These are phyloP conservation scores for Spheniscus humboldti DNA, from an alignment of 2,797 vertebrate genomes.

Conservation along the genomic window DNA sequence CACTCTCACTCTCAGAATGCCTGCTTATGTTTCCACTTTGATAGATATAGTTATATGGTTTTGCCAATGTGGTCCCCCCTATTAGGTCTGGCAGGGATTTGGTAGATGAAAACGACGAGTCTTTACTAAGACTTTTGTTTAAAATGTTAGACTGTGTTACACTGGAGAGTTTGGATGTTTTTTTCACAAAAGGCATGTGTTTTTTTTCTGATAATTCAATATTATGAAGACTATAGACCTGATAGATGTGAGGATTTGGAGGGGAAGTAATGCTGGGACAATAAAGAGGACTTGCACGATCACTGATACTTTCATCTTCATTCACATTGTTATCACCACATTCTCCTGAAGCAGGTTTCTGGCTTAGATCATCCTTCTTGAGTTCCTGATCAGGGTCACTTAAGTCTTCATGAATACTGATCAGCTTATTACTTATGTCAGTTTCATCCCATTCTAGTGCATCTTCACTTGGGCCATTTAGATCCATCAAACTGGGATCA, in stretches of 20 bases:
- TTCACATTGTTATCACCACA: conserved; percentile 35
- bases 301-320: conserved; percentile 51
- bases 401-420: conserved; percentile 80
- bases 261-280: conserved; percentile 40
- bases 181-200: conserved; percentile 69
- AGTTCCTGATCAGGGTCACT: conserved; percentile 69
- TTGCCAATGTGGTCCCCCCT: conserved; percentile 69
- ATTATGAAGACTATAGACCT: conserved; percentile 89
- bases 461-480: conserved; percentile 84
- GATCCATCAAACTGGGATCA: conserved; percentile 87
- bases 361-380: conserved; percentile 56
- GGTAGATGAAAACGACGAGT: conserved; percentile 89
- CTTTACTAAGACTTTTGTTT: conserved; percentile 86
- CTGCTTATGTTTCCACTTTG: conserved; percentile 74
- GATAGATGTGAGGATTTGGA: conserved; percentile 80
- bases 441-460: conserved; percentile 98
- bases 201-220: conserved; percentile 82
- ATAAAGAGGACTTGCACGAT: conserved; percentile 38
- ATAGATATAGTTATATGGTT: conserved; percentile 63
- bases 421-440: conserved; percentile 85
- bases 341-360: conserved; percentile 49
- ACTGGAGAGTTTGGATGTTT: conserved; percentile 49
- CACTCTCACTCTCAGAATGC: conserved; percentile 89
- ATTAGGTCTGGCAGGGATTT: conserved; percentile 90
- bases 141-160: conserved; percentile 73